Percentiles rank a stretch among this genome's conserved stretches.
Conservation (phyloP, 2,797 vertebrate genomes). For the Megalops cyprinoides region DNA sequence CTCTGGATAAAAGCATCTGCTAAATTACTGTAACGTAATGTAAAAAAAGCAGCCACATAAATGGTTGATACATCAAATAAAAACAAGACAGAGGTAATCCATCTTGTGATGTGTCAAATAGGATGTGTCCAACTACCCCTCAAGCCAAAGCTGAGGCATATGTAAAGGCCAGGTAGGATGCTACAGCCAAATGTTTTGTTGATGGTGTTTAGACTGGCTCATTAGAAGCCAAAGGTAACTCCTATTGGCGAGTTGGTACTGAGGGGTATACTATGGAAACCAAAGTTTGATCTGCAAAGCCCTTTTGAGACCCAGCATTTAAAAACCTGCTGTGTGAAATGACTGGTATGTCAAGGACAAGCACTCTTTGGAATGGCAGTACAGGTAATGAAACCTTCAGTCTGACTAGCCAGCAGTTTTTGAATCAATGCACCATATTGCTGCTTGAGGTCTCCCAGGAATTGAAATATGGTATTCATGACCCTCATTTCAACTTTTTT, state of each 20-base stretch:
- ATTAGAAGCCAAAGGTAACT: neutral
- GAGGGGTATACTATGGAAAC: neutral
- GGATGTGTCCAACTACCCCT: neutral
- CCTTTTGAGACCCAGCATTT: neutral
- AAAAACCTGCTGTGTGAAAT: neutral
- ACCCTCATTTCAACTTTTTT: slow-evolving; percentile 22
- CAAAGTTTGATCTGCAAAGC: neutral
- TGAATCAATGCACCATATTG: neutral
- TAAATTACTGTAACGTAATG: no score
- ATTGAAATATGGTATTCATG: neutral
- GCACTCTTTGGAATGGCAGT: neutral
- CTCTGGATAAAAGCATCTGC: no score
- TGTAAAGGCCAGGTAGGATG: neutral
- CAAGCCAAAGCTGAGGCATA: neutral
- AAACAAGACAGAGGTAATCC: neutral
- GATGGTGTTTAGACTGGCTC: neutral
- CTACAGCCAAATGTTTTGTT: neutral
- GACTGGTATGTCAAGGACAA: no score
- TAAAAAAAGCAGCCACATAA: neutral
- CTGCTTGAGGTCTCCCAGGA: neutral
- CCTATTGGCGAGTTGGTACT: neutral
- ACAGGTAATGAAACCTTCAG: neutral
- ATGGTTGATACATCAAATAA: neutral
- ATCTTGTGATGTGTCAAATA: neutral
- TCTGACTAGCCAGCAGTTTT: neutral